Evolutionary conservation across 2,113 vertebrate species (phyloP).

Genomic region (Tonatia bakeri): DNA sequence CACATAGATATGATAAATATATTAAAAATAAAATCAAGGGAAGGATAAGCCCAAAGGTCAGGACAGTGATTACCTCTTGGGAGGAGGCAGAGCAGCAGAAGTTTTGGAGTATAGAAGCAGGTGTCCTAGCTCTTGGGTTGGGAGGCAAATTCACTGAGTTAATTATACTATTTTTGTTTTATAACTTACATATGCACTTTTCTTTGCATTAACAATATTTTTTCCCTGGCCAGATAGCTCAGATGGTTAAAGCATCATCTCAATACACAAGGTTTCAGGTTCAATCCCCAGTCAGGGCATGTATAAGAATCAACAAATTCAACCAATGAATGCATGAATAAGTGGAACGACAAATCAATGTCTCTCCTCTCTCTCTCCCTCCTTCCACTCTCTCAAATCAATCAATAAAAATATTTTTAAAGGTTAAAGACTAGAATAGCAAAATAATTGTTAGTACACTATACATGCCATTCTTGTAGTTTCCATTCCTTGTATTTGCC

Average conservation of each 20-base stretch:
- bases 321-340: too few species aligned
- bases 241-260: too few species aligned
- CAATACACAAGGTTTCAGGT: too few species aligned
- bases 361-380: too few species aligned
- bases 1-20: background rate
- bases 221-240: background rate
- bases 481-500: background rate
- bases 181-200: background rate
- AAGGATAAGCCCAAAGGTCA: background rate
- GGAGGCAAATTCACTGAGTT: background rate
- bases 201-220: background rate
- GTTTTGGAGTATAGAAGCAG: background rate
- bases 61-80: background rate
- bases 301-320: too few species aligned
- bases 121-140: background rate
- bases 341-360: too few species aligned
- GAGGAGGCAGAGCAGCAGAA: background rate
- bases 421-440: background rate
- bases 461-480: background rate
- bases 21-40: background rate
- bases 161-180: background rate
- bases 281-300: too few species aligned
- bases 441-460: background rate
- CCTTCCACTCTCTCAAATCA: too few species aligned
- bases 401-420: background rate